These are phyloP conservation scores for Diloba caeruleocephala DNA, from an alignment of 2,888 invertebrate genomes.

Conservation along the genomic window DNA sequence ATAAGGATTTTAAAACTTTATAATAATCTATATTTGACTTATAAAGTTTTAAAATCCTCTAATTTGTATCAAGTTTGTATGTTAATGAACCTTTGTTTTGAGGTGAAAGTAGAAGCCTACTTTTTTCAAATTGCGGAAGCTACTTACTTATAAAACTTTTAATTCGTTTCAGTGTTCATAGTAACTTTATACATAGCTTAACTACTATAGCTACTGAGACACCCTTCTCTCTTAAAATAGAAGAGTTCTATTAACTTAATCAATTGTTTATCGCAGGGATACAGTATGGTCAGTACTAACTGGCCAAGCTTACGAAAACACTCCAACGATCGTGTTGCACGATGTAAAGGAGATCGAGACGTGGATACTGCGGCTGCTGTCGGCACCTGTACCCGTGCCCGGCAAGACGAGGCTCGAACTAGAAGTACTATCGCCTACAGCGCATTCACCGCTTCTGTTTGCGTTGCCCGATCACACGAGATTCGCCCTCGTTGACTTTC, in stretches of 20 bases:
- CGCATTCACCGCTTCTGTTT: conserved; percentile 96
- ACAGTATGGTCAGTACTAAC: conserved; percentile 99
- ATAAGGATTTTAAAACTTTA: too few species aligned
- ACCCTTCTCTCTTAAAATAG: too few species aligned
- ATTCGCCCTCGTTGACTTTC: conserved; percentile 99
- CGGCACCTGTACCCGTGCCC: conserved; percentile 99
- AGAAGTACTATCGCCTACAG: conserved; percentile 95
- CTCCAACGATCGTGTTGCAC: conserved; percentile 96
- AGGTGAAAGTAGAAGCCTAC: background rate
- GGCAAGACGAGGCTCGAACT: conserved; percentile 95
- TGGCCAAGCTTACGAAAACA: conserved; percentile 93
- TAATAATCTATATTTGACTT: too few species aligned
- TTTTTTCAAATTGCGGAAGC: conserved; percentile 1
- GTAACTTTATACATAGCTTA: background rate
- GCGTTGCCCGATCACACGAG: conserved; percentile 99
- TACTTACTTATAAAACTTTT: too few species aligned
- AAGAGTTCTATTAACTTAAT: background rate
- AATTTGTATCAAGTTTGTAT: too few species aligned
- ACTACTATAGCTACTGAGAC: too few species aligned
- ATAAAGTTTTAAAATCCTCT: too few species aligned
- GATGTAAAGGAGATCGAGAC: conserved; percentile 99
- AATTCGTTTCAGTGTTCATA: background rate
- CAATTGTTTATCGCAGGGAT: conserved; percentile 90
- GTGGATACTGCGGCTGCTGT: conserved; percentile 98
- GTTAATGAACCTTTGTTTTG: background rate